Base-by-base conservation (phyloP, 2,888 invertebrate species). In the Apotomis betuletana region DNA sequence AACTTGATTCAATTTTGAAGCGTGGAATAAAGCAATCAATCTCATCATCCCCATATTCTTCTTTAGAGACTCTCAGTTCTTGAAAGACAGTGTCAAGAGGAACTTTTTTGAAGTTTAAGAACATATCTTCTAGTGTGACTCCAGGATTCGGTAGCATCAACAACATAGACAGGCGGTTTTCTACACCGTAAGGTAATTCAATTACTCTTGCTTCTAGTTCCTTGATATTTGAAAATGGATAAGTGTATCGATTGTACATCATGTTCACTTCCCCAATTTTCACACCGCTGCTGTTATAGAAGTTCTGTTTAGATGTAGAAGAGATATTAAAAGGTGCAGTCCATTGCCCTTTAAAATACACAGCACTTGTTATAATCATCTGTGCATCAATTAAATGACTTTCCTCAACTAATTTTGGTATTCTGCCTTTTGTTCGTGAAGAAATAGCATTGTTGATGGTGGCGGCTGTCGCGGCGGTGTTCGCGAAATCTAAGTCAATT, bases 341-440 rank as follows among this genome's bases (percentile, higher is more conserved):
- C 96, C 96, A 97, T 72, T 94, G 93, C 0, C 96, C 96, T 87
- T 96, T 96, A 83, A 96, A 96, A 82, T 94, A 96, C 27, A 96
- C 83, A 1, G 95, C 95, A 76, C 96, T 96, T 0, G 95, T 91
- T 74, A 96, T 82, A 12, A 96, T 89, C 87, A 96, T 91, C 70
- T 94, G 88, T 0, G 95, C 91, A 67, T 94, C 85, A 4, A 77
- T 73, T 13, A 95, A 85, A 76, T 94, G 91, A 65, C 82, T 91
- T 10, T 81, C 79, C 0, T 87, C 83, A 5, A 92, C 85, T 55
- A 92, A 72, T 3, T 80, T 81, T 0, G 83, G 76, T 60, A 93
- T 90, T 41, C 85, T 81, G 2, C 90, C 90, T 49, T 83, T 86
- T 0, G 93, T 93, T 0, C 86, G 77, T 15, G 84, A 83, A 0